Percentiles rank a stretch among this genome's conserved stretches.
phyloP scores from a whole-genome alignment of 2,113 vertebrate genomes.

The Thalassoma bifasciatum region DNA sequence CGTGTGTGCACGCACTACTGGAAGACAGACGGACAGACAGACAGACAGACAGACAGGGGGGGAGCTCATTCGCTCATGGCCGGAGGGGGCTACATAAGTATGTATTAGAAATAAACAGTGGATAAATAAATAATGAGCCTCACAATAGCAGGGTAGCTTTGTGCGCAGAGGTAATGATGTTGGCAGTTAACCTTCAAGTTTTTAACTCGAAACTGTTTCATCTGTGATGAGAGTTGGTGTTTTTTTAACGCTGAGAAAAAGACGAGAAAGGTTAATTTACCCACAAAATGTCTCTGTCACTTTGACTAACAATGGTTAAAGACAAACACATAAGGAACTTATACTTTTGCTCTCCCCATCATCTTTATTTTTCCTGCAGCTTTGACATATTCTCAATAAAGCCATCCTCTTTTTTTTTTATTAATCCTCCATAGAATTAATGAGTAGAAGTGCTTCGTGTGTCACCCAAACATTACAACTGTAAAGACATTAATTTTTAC shows the following conservation, averaged over 20 bases:
- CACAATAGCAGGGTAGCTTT: conserved; percentile 66
- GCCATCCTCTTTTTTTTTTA: neutral
- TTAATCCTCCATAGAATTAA: neutral
- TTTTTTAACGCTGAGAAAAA: conserved; percentile 43
- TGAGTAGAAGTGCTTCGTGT: neutral
- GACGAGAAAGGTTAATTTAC: conserved; percentile 22
- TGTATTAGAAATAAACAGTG: conserved; percentile 82
- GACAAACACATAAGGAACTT: neutral
- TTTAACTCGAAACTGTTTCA: conserved; percentile 68
- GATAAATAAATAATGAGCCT: conserved; percentile 80
- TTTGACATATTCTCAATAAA: neutral
- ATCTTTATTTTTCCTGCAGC: neutral
- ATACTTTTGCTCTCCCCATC: neutral
- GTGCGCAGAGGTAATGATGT: conserved; percentile 67
- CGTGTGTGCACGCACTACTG: neutral
- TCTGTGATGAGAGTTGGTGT: conserved; percentile 52
- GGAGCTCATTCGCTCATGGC: conserved; percentile 70
- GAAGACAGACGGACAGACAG: too few species aligned
- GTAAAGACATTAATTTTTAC: neutral
- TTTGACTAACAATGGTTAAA: conserved; percentile 2
- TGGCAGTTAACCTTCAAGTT: conserved; percentile 78
- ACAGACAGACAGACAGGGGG: conserved; percentile 13
- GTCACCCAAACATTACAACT: neutral
- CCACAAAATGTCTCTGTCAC: neutral
- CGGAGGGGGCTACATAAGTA: conserved; percentile 75